Evolutionary conservation across 2,888 invertebrate genomes (phyloP).

Genomic region (Plemyria rubiginata): DNA sequence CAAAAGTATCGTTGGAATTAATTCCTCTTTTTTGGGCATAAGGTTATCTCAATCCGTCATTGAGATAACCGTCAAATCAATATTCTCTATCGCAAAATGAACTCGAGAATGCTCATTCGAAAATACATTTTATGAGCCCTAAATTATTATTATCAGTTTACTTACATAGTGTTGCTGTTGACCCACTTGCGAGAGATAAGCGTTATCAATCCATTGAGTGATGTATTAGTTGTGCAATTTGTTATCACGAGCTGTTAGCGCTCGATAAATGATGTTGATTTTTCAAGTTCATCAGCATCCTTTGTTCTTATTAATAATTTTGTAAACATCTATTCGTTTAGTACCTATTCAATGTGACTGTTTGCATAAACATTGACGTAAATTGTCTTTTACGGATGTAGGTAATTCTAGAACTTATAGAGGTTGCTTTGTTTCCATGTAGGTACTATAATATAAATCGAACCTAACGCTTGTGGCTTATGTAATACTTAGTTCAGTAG

Average conservation of each 20-base stretch:
- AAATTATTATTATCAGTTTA: conserved; percentile 56
- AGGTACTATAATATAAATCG: not conserved
- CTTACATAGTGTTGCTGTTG: conserved; percentile 70
- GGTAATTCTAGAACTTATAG: conserved; percentile 45
- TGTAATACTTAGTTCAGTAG: conserved; percentile 37
- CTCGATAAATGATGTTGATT: conserved; percentile 58
- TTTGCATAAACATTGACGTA: conserved; percentile 61
- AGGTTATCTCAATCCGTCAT: conserved; percentile 44
- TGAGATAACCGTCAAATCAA: conserved; percentile 49
- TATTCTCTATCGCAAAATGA: conserved; percentile 45
- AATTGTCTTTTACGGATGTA: conserved; percentile 47
- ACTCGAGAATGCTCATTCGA: conserved; percentile 41
- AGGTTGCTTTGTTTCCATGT: conserved; percentile 39
- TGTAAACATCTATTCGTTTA: conserved; percentile 57
- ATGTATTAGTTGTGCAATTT: conserved; percentile 73
- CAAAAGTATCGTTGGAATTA: conserved; percentile 32
- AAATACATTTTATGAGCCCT: conserved; percentile 43
- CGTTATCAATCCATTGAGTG: conserved; percentile 64
- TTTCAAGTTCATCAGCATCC: conserved; percentile 66
- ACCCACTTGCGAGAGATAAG: conserved; percentile 75
- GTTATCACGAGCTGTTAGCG: conserved; percentile 59
- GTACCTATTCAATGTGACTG: conserved; percentile 51
- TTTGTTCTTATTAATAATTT: conserved; percentile 56
- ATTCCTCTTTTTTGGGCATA: conserved; percentile 44
- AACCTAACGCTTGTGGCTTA: conserved; percentile 28